These are phyloP conservation scores for Nudaria mundana DNA, from an alignment of 2,888 invertebrate genomes.

Conservation along the genomic window DNA sequence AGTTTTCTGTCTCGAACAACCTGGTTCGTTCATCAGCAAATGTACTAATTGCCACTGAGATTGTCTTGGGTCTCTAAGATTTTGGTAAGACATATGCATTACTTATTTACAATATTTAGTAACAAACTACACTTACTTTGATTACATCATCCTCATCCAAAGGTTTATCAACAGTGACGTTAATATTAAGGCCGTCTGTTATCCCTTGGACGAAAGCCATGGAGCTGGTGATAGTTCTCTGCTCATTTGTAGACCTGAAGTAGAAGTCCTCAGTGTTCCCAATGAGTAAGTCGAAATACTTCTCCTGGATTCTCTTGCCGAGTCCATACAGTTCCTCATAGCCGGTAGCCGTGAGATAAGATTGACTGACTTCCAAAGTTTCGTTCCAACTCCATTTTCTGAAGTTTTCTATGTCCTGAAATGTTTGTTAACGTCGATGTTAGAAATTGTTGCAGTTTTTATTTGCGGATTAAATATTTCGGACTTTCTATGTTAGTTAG, in stretches of 20 bases:
- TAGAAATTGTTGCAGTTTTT: no score
- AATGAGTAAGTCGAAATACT: slow-evolving; percentile 62
- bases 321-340: slow-evolving; percentile 85
- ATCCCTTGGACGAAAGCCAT: slow-evolving; percentile 82
- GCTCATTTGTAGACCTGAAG: slow-evolving; percentile 83
- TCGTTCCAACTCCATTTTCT: slow-evolving; percentile 84
- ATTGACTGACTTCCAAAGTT: slow-evolving; percentile 78
- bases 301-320: slow-evolving; percentile 59
- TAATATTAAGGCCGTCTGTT: slow-evolving; percentile 43
- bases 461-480: no score
- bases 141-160: slow-evolving; percentile 52
- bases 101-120: no score
- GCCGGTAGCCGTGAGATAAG: slow-evolving; percentile 80
- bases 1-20: no score
- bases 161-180: slow-evolving; percentile 43
- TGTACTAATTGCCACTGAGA: no score
- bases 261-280: slow-evolving; percentile 68
- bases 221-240: slow-evolving; percentile 82
- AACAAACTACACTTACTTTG: slow-evolving; percentile 44
- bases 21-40: no score
- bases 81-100: no score
- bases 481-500: no score
- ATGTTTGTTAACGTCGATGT: no score
- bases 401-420: slow-evolving; percentile 83
- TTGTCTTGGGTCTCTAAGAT: no score